Conservation (phyloP, 2,888 invertebrate species). For the Cheilosia vulpina region DNA sequence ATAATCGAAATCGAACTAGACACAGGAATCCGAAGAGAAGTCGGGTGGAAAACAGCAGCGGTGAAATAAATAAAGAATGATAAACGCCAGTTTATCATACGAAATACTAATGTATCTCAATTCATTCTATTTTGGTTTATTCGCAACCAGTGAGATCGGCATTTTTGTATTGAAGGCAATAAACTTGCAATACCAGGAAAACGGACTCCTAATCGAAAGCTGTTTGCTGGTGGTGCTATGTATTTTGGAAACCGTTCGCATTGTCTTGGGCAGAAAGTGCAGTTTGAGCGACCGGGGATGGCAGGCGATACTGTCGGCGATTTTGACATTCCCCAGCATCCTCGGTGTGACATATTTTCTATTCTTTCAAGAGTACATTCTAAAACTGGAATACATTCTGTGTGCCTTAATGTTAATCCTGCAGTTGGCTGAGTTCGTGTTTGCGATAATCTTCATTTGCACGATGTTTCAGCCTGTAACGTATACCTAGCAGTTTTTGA, state of each 20-base stretch:
- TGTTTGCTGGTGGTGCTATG: constrained; percentile 90
- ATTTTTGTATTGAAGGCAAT: constrained; percentile 91
- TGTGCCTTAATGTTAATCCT: constrained; percentile 94
- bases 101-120: constrained; percentile 93
- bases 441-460: constrained; percentile 90
- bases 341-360: constrained; percentile 94
- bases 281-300: constrained; percentile 85
- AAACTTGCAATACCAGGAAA: constrained; percentile 90
- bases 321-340: constrained; percentile 93
- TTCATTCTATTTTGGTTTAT: constrained; percentile 94
- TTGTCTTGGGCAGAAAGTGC: constrained; percentile 93
- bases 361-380: constrained; percentile 94
- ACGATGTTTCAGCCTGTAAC: constrained; percentile 87
- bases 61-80: constrained; percentile 82
- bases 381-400: constrained; percentile 94
- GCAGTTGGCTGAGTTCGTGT: constrained; percentile 90
- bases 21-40: constrained; percentile 49
- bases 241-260: constrained; percentile 91
- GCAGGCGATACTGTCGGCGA: constrained; percentile 92
- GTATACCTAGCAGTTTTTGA: constrained; percentile 84
- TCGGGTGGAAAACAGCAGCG: constrained; percentile 24
- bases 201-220: constrained; percentile 90
- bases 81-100: constrained; percentile 91
- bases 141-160: constrained; percentile 91
- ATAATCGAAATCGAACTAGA: constrained; percentile 43